phyloP scores from a whole-genome alignment of 2,888 invertebrate genomes.

The Thera obeliscata region DNA sequence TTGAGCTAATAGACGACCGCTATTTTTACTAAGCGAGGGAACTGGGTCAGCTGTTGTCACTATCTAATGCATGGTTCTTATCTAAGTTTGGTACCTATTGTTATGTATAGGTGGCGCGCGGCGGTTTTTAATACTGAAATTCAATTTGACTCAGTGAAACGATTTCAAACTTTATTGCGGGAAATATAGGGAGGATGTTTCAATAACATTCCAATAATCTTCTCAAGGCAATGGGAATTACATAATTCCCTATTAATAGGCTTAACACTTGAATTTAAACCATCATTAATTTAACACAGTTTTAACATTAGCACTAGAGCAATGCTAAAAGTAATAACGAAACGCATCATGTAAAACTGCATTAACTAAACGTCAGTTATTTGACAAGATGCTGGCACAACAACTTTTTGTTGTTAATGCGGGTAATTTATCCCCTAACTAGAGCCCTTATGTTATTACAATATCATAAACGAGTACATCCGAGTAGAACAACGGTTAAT shows the following conservation, averaged over 20 bases:
- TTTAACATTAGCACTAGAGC: background rate
- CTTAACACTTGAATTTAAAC: too few species aligned
- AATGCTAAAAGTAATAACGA: constrained; percentile 9
- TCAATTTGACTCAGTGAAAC: too few species aligned
- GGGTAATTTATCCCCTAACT: too few species aligned
- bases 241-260: too few species aligned
- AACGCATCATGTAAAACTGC: constrained; percentile 5
- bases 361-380: constrained; percentile 8
- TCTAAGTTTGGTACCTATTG: constrained; percentile 46
- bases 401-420: too few species aligned
- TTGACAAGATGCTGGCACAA: constrained; percentile 6
- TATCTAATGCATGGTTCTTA: constrained; percentile 49
- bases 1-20: constrained; percentile 80
- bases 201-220: too few species aligned
- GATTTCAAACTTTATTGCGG: too few species aligned
- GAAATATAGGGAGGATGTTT: too few species aligned
- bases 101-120: constrained; percentile 52
- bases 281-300: background rate
- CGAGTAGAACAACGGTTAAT: too few species aligned
- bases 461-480: too few species aligned
- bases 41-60: constrained; percentile 70
- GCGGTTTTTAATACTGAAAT: background rate
- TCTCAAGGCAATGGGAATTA: background rate
- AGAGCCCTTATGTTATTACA: too few species aligned
- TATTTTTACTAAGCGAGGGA: constrained; percentile 80